These are phyloP conservation scores for Caenorhabditis sp. DNA, from an alignment of 2,888 invertebrate genomes.

Conservation along the genomic window DNA sequence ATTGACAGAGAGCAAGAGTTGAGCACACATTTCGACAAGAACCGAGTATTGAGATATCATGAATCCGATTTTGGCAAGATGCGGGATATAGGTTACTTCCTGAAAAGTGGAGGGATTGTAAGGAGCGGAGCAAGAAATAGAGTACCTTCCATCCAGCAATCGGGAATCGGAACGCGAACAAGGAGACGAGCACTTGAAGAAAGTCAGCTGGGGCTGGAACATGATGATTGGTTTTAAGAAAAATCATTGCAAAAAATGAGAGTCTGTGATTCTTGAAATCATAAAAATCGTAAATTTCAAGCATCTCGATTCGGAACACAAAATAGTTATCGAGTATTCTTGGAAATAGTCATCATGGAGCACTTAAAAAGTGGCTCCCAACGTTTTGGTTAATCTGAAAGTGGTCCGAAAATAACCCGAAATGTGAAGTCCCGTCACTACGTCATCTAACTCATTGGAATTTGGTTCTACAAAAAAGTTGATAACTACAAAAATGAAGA, in stretches of 20 bases:
- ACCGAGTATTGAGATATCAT: slow-evolving; percentile 66
- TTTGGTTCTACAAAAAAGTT: too few species aligned
- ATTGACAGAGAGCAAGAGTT: slow-evolving; percentile 66
- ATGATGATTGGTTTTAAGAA: background rate
- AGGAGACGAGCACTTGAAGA: slow-evolving; percentile 64
- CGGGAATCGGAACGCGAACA: slow-evolving; percentile 69
- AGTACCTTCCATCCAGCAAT: slow-evolving; percentile 67
- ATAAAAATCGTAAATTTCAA: too few species aligned
- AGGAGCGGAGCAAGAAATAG: background rate
- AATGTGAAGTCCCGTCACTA: too few species aligned
- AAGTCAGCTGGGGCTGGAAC: slow-evolving; percentile 70
- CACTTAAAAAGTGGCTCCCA: too few species aligned
- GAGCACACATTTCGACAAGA: slow-evolving; percentile 69
- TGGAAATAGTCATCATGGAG: too few species aligned
- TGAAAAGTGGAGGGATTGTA: slow-evolving; percentile 4
- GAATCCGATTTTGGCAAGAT: slow-evolving; percentile 69
- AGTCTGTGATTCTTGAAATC: background rate
- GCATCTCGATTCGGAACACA: too few species aligned
- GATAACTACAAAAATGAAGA: too few species aligned
- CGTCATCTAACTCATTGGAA: too few species aligned
- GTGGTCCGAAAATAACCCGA: too few species aligned
- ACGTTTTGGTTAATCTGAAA: too few species aligned
- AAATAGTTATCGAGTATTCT: too few species aligned
- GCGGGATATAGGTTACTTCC: slow-evolving; percentile 40
- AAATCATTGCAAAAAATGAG: too few species aligned